These are phyloP conservation scores for Chelonus formosanus DNA, from an alignment of 2,888 invertebrate species.

Conservation along the genomic window DNA sequence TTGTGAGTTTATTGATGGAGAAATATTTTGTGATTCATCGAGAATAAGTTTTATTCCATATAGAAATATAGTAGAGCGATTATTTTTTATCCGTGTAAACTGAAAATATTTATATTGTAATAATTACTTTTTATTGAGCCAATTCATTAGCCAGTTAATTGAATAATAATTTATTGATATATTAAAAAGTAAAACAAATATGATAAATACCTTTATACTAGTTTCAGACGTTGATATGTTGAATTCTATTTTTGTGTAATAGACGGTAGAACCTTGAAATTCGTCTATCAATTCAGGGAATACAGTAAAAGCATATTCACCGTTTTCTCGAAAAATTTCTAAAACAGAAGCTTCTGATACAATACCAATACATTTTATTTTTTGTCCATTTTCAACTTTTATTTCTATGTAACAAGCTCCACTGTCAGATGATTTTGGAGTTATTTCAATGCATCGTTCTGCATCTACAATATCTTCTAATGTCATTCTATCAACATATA, in stretches of 20 bases:
- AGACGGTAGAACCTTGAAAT: constrained; percentile 59
- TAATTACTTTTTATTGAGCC: too few species aligned
- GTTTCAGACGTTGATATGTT: constrained; percentile 55
- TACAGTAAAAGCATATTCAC: constrained; percentile 63
- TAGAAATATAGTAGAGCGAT: constrained; percentile 57
- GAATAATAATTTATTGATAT: too few species aligned
- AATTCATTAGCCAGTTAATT: too few species aligned
- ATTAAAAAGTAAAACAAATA: neutral
- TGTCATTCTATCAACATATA: constrained; percentile 48
- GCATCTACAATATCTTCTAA: constrained; percentile 59
- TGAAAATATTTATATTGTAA: constrained; percentile 44
- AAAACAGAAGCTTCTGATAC: constrained; percentile 65
- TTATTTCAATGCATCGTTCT: constrained; percentile 56
- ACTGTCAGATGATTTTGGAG: constrained; percentile 44
- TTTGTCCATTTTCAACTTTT: constrained; percentile 52
- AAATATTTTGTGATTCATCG: constrained; percentile 44
- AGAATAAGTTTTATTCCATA: constrained; percentile 62
- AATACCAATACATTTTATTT: constrained; percentile 58
- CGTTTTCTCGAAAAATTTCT: constrained; percentile 64
- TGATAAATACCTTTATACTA: constrained; percentile 54
- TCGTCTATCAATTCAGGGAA: constrained; percentile 62
- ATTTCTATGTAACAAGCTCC: constrained; percentile 57
- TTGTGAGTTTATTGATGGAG: constrained; percentile 42
- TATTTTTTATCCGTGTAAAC: constrained; percentile 60
- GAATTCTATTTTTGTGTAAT: constrained; percentile 55